Conservation (phyloP, 2,797 vertebrate species). For the Ibycter americanus region DNA sequence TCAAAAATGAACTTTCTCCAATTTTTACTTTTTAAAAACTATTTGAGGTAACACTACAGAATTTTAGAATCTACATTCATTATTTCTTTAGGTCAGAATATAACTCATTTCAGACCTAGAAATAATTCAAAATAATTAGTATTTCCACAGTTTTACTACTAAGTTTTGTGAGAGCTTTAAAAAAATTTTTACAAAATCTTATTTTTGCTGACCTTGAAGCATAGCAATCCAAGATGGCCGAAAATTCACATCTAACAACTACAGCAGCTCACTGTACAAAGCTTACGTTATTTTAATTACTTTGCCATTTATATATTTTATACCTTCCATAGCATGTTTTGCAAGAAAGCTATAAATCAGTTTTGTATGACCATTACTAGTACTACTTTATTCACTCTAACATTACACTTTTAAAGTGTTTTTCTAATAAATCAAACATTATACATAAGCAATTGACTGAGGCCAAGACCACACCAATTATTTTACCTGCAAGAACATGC, state of each 20-base stretch:
- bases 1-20: background rate
- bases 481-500: slow-evolving; percentile 47
- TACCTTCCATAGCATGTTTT: background rate
- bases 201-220: background rate
- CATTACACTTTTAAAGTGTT: slow-evolving; percentile 8
- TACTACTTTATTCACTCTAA: background rate
- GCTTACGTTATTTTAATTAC: slow-evolving; percentile 5
- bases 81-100: background rate
- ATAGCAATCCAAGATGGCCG: background rate
- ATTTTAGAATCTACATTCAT: background rate
- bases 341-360: slow-evolving; percentile 3
- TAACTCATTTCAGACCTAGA: background rate
- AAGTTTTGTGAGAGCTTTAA: background rate
- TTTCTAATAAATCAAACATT: slow-evolving; percentile 42
- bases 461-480: background rate
- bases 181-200: background rate
- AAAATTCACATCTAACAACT: background rate
- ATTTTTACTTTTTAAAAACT: background rate
- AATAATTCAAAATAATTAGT: background rate
- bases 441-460: background rate
- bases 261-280: background rate
- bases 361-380: background rate
- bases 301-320: slow-evolving; percentile 2
- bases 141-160: background rate
- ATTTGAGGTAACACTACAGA: background rate